A percentile compares a stretch with the other conserved stretches of the same genome.
Evolutionary conservation across 2,113 vertebrate genomes (phyloP).

Genomic region (Callipepla squamata): DNA sequence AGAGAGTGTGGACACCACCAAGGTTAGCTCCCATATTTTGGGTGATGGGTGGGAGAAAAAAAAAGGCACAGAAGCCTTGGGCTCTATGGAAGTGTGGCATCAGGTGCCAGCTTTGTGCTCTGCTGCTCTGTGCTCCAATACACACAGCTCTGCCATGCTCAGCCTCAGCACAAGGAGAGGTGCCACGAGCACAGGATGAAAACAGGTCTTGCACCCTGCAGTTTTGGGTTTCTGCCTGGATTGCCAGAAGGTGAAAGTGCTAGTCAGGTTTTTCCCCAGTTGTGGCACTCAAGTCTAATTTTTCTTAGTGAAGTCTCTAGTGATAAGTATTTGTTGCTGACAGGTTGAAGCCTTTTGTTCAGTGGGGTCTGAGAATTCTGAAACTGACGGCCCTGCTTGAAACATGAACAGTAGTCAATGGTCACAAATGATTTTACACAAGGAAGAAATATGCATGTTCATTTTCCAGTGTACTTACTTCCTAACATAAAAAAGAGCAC

Average conservation of each 20-base stretch:
- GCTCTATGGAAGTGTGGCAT: background rate
- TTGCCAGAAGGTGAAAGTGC: background rate
- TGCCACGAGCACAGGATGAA: background rate
- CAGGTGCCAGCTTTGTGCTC: background rate
- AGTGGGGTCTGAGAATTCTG: background rate
- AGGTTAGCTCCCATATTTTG: background rate
- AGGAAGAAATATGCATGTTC: background rate
- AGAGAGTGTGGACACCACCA: background rate
- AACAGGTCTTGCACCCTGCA: background rate
- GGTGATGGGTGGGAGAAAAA: background rate
- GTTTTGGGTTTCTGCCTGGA: background rate
- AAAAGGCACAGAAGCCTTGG: fast-evolving
- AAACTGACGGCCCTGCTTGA: background rate
- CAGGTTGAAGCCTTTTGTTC: background rate
- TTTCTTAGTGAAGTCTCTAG: background rate
- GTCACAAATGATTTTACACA: background rate
- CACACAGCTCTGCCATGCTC: background rate
- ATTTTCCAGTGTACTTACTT: background rate
- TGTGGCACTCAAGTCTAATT: background rate
- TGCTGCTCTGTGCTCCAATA: background rate
- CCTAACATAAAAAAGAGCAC: background rate
- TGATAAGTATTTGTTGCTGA: background rate
- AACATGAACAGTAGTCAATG: background rate
- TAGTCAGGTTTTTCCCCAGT: background rate
- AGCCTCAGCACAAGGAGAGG: background rate